Percentiles rank a stretch among this genome's conserved stretches.
These are phyloP conservation scores for Syngnathoides biaculeatus DNA, from an alignment of 2,113 vertebrate species.

Conservation along the genomic window DNA sequence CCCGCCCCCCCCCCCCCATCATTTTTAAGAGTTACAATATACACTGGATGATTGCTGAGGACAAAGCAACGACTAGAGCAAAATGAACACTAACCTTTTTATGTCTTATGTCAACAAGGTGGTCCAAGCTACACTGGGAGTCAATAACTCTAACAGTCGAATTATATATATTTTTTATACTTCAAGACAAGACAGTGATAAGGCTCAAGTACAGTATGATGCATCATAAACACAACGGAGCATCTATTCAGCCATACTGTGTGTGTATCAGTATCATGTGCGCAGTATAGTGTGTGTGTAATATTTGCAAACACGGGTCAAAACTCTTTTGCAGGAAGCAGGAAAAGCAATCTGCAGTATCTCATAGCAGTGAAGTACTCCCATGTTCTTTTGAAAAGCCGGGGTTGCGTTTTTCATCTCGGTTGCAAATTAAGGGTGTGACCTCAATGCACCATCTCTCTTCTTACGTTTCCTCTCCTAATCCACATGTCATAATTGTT, in stretches of 20 bases:
- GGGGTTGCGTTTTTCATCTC: conserved; percentile 61
- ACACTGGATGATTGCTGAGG: not conserved
- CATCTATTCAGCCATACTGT: not conserved
- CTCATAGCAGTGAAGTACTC: conserved; percentile 53
- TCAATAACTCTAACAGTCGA: not conserved
- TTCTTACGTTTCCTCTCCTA: conserved; percentile 19
- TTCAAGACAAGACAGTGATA: conserved; percentile 2
- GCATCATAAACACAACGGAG: conserved; percentile 10
- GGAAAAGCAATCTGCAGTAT: conserved; percentile 58
- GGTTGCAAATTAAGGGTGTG: conserved; percentile 61
- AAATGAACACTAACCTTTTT: too few species aligned
- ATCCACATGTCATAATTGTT: conserved; percentile 32
- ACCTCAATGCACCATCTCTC: conserved; percentile 33
- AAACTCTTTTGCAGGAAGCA: conserved; percentile 39
- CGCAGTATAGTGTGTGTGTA: conserved; percentile 12
- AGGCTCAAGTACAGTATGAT: conserved; percentile 16
- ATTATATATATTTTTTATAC: conserved; percentile 5
- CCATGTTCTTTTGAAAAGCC: conserved; percentile 61
- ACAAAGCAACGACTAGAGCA: not conserved
- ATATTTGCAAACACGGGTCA: conserved; percentile 33
- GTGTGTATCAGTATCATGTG: not conserved
- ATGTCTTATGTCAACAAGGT: conserved; percentile 1
- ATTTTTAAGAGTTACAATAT: not conserved
- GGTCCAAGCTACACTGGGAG: conserved; percentile 1
- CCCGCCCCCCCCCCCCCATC: not conserved